Conservation (phyloP, 1,140 invertebrate genomes). For the Solenopsis fugax region DNA sequence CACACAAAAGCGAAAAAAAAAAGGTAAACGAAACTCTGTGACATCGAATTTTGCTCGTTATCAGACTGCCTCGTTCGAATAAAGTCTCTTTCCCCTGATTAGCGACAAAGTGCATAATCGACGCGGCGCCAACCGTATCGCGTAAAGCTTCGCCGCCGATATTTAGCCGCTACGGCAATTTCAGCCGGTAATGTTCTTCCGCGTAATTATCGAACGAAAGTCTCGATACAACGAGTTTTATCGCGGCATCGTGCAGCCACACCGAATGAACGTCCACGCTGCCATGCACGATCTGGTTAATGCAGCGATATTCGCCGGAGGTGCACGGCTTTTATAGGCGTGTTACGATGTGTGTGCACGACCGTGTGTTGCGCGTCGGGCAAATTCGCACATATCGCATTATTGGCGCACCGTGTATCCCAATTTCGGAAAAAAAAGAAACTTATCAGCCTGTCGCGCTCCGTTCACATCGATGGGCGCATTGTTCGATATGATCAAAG, state of each 20-base stretch:
- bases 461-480: neutral
- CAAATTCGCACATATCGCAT: slow-evolving; percentile 34
- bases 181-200: slow-evolving; percentile 22
- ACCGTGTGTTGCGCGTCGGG: neutral
- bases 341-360: slow-evolving; percentile 25
- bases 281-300: slow-evolving; percentile 13
- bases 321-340: slow-evolving; percentile 27
- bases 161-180: slow-evolving; percentile 31
- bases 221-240: slow-evolving; percentile 37
- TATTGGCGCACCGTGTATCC: slow-evolving; percentile 3
- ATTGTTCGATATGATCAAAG: slow-evolving; percentile 32
- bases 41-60: neutral
- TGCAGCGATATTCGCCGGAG: neutral
- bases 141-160: neutral
- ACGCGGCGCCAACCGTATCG: neutral
- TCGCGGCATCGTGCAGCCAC: neutral
- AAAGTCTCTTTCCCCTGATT: slow-evolving; percentile 4
- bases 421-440: neutral
- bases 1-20: neutral
- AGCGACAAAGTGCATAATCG: slow-evolving; percentile 29
- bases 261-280: slow-evolving; percentile 15
- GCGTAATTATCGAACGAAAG: slow-evolving; percentile 38
- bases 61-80: neutral
- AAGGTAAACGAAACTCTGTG: neutral
- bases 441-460: slow-evolving; percentile 25